Base-by-base conservation (phyloP, 2,113 vertebrate genomes). In the Lichenostomus cassidix region DNA sequence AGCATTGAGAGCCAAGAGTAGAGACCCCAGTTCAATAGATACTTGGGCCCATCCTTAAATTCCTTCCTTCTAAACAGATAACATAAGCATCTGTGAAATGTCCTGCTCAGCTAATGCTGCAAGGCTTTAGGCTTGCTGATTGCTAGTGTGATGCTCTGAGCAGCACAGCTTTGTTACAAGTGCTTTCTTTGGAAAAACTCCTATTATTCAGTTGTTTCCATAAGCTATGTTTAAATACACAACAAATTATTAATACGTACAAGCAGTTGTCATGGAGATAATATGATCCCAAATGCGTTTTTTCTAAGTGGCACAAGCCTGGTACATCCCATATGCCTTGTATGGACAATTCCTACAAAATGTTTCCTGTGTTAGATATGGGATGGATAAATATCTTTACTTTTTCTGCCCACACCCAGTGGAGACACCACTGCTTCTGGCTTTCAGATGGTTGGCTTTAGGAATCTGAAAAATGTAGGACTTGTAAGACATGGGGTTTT, bases 241-340 rank as follows among this genome's bases (percentile, higher is more conserved):
- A 83, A 76, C 52, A 83, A 83, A 68, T 95, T 68, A 84, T 93
- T 87, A 87, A 94, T 81, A 83, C 35, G 19, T 65, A 55, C 77
- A 88, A 88, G 59, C 75, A 70, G 95, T 96, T 90, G 95, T 90
- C 94, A 94, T 97, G 92, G 95, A 87, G 76, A 96, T 92, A 85
- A 77, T 83, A 42, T 44, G 69, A 83, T 73, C 69, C 44, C 52
- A 58, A 52, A 28, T 29, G 70, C 2, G 3, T 71, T 89, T 67
- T 74, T 76, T 80, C 28, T 63, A 67, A 92, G 33, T 68, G 31
- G 50, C 31, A 85, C 75, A 77, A 64, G 88, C 25, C 56, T 86
- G 62, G 83, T 68, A 83, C 42, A 37, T 82, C 81, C 68, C 44
- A 47, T n/a, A 0, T 88, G 67, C 90, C 71, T 94, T n/a, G 21